Evolutionary conservation across 2,113 vertebrate genomes (phyloP), one percentile per base, ranked within the genome.

Genomic region (Lepus europaeus): DNA sequence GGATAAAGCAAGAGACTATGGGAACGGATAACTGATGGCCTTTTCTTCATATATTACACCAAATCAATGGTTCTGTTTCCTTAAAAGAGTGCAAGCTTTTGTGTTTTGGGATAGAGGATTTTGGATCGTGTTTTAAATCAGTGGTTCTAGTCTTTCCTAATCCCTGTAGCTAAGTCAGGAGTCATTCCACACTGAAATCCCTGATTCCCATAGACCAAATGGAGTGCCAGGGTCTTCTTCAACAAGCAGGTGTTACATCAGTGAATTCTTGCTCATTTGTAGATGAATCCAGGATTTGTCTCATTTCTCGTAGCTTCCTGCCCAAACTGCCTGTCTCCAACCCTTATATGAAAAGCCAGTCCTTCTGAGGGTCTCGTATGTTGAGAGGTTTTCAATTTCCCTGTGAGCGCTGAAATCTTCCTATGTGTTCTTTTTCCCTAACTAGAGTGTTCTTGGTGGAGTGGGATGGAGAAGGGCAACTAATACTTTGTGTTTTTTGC

Each of bases 311-410:
- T 20, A 5, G 27, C 9, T 20, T 79, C 31, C 36, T 45, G 53
- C 0, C 3, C 16, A 59, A 16, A 33, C 2, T 2, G 6, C 59
- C 4, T 49, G 68, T 56, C 25, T 14, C 87, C 31, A 61, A 11
- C 4, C 10, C 0, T 5, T 36, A 0, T 13, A 3, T 31, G 16
- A 9, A 66, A 63, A 79, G 9, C 11, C 14, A 17, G 9, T 59
- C 22, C 1, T 83, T 59, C 22, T 0, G 9, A 20, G 17, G 6
- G 2, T 7, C 23, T 11, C 49, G 5, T 33, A 22, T 27, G 1
- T 3, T 49, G 7, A 51, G n/a, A 69, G 2, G 9, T 76, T 4
- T n/a, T 16, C 3, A 39, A 22, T 36, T 6, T 77, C 31, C 89
- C 9, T 81, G 1, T 5, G 45, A 22, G 27, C 29, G 9, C 2